phyloP scores from a whole-genome alignment of 2,797 vertebrate genomes.

The Channallabes apus region DNA sequence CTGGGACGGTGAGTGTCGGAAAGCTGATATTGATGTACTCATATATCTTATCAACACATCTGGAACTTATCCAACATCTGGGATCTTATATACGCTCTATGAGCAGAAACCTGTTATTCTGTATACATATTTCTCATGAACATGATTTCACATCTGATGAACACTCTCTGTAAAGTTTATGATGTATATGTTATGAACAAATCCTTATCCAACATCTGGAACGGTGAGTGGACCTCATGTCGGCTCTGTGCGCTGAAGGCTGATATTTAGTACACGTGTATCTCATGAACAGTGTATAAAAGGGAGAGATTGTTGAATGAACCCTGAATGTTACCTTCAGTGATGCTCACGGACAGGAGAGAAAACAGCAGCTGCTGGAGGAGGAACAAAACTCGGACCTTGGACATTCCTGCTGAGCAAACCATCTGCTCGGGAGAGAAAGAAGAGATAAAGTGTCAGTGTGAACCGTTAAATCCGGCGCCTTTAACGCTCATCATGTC shows the following conservation, averaged over 20 bases:
- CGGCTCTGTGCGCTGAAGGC: neutral
- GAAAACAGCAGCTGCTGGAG: neutral
- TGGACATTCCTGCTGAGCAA: neutral
- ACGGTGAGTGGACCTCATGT: no score
- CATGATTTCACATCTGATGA: neutral
- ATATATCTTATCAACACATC: no score
- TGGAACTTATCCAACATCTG: no score
- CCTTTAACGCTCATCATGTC: neutral
- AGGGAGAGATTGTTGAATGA: neutral
- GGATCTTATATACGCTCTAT: neutral
- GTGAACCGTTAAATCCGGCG: neutral
- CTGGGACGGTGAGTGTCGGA: no score
- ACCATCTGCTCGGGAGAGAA: neutral
- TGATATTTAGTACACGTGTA: no score
- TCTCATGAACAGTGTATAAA: neutral
- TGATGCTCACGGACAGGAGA: neutral
- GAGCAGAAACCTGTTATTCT: neutral
- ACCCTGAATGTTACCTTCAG: slow-evolving; percentile 6
- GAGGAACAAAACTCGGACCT: neutral
- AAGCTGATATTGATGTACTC: no score
- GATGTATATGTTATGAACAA: neutral
- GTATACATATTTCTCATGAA: neutral
- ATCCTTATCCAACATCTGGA: no score
- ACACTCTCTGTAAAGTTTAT: no score
- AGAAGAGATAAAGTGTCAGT: neutral